Conservation (phyloP, 2,113 vertebrate species). For the Cephalopterus ornatus region DNA sequence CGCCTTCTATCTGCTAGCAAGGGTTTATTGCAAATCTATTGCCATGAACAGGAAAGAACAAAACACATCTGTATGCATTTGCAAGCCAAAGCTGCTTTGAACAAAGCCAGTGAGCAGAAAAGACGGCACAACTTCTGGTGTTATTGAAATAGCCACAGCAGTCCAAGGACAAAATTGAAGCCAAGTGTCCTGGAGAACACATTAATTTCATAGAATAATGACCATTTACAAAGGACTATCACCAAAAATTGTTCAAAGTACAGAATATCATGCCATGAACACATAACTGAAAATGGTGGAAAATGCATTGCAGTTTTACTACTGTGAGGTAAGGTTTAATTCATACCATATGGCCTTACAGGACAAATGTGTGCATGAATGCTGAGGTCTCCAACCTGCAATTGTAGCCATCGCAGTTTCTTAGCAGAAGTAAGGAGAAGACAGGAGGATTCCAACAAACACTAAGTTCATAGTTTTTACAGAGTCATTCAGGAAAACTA, state of each 20-base stretch:
- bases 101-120: neutral
- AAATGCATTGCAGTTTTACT: slow-evolving; percentile 48
- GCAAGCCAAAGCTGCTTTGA: neutral
- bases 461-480: neutral
- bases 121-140: neutral
- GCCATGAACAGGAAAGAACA: neutral
- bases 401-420: neutral
- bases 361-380: neutral
- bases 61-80: neutral
- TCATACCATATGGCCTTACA: slow-evolving; percentile 27
- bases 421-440: neutral
- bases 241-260: neutral
- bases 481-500: neutral
- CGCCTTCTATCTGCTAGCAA: neutral
- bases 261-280: neutral
- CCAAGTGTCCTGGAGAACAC: neutral
- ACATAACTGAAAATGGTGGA: slow-evolving; percentile 10
- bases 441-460: neutral
- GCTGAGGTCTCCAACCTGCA: neutral
- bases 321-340: slow-evolving; percentile 22
- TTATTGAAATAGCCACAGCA: neutral
- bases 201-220: neutral
- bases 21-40: neutral
- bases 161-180: neutral
- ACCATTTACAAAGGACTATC: neutral